Evolutionary conservation across 1,140 invertebrate genomes (phyloP).

Genomic region (Drosophila ercepeae): DNA sequence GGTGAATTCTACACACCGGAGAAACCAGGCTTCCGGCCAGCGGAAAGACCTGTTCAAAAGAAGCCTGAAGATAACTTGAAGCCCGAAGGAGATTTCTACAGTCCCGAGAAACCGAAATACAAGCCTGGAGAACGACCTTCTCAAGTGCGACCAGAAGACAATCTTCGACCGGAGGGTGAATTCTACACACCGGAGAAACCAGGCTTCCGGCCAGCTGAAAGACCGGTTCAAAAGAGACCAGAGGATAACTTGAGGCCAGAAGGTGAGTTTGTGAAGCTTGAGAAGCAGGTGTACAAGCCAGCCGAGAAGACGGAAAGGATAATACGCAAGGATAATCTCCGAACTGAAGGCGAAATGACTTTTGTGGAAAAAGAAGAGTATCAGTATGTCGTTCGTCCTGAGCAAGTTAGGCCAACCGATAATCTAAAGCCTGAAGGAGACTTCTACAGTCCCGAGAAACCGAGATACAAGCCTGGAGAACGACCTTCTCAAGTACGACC

Average conservation of each 20-base stretch:
- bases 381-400: conserved; percentile 84
- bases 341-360: conserved; percentile 84
- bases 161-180: conserved; percentile 86
- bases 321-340: conserved; percentile 84
- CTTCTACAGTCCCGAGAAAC: conserved; percentile 84
- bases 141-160: conserved; percentile 85
- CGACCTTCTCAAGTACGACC: conserved; percentile 84
- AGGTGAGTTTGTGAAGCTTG: conserved; percentile 85
- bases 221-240: conserved; percentile 83
- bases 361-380: conserved; percentile 83
- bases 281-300: conserved; percentile 74
- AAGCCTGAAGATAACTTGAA: conserved; percentile 86
- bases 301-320: conserved; percentile 77
- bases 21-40: conserved; percentile 78
- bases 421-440: conserved; percentile 87
- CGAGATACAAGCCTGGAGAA: conserved; percentile 84
- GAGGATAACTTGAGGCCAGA: conserved; percentile 85
- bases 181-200: conserved; percentile 84
- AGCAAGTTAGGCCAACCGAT: conserved; percentile 85
- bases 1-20: conserved; percentile 86
- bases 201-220: conserved; percentile 83
- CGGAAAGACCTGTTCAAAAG: conserved; percentile 85
- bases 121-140: conserved; percentile 83
- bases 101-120: conserved; percentile 85
- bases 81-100: conserved; percentile 86